phyloP scores from a whole-genome alignment of 2,888 invertebrate genomes.

The Gandaritis pyraliata region DNA sequence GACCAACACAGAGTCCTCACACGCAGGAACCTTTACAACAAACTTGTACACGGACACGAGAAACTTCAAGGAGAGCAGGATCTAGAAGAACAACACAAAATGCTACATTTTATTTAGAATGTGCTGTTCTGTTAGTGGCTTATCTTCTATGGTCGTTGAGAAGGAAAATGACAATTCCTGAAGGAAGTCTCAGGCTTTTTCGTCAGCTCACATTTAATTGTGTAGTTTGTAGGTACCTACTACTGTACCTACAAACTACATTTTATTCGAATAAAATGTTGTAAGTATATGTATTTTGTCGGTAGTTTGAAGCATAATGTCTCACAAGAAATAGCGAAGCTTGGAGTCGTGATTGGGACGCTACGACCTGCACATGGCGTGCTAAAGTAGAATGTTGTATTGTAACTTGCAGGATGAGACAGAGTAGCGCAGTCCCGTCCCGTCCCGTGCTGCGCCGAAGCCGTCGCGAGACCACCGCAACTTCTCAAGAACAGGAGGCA shows the following conservation, averaged over 20 bases:
- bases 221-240: no score
- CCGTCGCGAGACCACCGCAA: conserved; percentile 56
- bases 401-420: conserved; percentile 52
- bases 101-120: background rate
- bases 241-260: no score
- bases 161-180: conserved; percentile 53
- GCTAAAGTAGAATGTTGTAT: no score
- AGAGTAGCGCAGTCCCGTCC: conserved; percentile 53
- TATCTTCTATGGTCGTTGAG: conserved; percentile 48
- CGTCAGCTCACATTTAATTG: conserved; percentile 26
- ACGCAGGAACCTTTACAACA: background rate
- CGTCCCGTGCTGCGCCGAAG: conserved; percentile 60
- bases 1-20: conserved; percentile 42
- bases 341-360: no score
- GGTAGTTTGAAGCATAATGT: no score
- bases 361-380: no score
- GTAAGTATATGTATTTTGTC: no score
- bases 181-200: conserved; percentile 41
- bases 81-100: background rate
- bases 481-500: conserved; percentile 42
- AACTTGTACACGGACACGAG: background rate
- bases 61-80: background rate
- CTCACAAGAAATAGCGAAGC: no score
- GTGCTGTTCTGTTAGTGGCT: conserved; percentile 43
- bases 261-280: no score